These are phyloP conservation scores for Enteromius thamalakanensis DNA, from an alignment of 2,797 vertebrate genomes.

Conservation along the genomic window DNA sequence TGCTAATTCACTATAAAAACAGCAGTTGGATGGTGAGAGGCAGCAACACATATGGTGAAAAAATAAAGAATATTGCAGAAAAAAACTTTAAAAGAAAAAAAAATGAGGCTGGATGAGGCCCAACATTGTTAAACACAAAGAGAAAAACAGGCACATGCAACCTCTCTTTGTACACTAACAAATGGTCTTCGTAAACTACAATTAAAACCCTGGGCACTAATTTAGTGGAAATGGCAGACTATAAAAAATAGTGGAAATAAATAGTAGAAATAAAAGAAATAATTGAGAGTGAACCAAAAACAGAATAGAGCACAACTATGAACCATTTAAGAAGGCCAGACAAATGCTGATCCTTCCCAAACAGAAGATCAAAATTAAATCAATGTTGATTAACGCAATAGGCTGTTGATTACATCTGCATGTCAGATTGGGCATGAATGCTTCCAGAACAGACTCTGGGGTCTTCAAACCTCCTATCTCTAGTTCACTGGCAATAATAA, in stretches of 20 bases:
- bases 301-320: not conserved
- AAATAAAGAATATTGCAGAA: constrained; percentile 61
- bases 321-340: too few relatives aligned
- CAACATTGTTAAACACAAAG: constrained; percentile 27
- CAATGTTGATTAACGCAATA: not conserved
- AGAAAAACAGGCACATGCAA: constrained; percentile 74
- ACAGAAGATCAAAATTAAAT: not conserved
- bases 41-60: constrained; percentile 72
- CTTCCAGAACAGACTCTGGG: not conserved
- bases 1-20: constrained; percentile 81
- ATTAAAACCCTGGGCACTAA: constrained; percentile 86
- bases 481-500: not conserved
- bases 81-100: constrained; percentile 50
- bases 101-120: constrained; percentile 65
- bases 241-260: constrained; percentile 63
- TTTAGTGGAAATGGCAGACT: constrained; percentile 82
- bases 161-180: constrained; percentile 67
- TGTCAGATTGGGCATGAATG: not conserved
- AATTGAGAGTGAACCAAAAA: constrained; percentile 48
- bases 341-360: not conserved
- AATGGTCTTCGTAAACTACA: constrained; percentile 81
- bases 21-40: constrained; percentile 71
- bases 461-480: not conserved
- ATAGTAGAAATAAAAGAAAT: constrained; percentile 46
- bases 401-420: constrained; percentile 7